Conservation (phyloP, 1,140 invertebrate genomes). For the Magallana angulata region DNA sequence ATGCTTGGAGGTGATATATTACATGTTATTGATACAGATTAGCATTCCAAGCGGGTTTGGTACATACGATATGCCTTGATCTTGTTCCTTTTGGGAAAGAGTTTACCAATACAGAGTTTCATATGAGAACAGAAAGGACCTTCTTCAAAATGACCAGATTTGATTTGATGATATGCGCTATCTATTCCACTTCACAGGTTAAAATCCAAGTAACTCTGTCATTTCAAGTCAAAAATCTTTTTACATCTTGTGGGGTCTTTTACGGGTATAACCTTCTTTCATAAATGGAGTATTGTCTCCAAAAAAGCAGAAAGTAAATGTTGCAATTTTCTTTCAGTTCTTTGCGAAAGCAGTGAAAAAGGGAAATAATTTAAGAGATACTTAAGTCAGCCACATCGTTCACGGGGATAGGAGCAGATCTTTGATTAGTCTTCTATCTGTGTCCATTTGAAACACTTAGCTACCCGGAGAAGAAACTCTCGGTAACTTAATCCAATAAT, state of each 20-base stretch:
- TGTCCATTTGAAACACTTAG: conserved; percentile 36
- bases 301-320: conserved; percentile 19
- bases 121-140: neutral
- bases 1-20: conserved; percentile 11
- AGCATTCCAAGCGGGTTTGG: conserved; percentile 5
- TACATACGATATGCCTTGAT: conserved; percentile 16
- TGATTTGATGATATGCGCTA: conserved; percentile 5
- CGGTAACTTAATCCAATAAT: conserved; percentile 26
- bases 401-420: neutral
- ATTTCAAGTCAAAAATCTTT: neutral
- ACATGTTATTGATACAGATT: conserved; percentile 36
- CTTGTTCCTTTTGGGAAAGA: neutral
- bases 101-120: neutral
- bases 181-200: neutral
- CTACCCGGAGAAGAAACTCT: conserved; percentile 6
- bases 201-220: neutral
- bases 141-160: conserved; percentile 19
- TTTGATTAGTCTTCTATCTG: conserved; percentile 11
- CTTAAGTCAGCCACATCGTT: neutral
- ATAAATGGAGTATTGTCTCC: conserved; percentile 23
- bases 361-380: neutral
- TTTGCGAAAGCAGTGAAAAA: neutral
- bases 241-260: conserved; percentile 22
- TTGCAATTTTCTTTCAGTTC: conserved; percentile 10
- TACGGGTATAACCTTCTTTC: neutral